phyloP scores from a whole-genome alignment of 1,140 invertebrate species.

The Cecropterus lyciades region DNA sequence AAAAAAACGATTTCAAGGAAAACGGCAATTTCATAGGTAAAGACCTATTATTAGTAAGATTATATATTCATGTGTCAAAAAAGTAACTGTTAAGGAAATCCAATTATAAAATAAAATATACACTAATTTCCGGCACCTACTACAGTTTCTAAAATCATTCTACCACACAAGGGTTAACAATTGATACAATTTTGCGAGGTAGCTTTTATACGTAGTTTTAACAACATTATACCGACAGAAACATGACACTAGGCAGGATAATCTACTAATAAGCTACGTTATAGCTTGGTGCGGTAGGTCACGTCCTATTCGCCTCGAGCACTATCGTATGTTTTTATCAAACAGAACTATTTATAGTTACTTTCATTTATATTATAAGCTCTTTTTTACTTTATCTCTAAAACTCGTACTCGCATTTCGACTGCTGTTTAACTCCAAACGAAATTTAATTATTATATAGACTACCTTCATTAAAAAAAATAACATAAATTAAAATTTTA shows the following conservation, averaged over 20 bases:
- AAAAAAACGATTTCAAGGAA: no score
- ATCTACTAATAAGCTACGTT: constrained; percentile 33
- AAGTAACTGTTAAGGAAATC: no score
- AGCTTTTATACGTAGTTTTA: constrained; percentile 22
- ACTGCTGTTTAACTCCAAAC: no score
- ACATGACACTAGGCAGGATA: constrained; percentile 32
- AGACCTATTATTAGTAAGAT: no score
- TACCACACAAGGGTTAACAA: not conserved
- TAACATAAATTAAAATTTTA: no score
- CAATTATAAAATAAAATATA: no score
- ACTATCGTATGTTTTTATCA: constrained; percentile 17
- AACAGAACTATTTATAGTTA: constrained; percentile 24
- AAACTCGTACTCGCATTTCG: no score
- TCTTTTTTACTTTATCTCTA: not conserved
- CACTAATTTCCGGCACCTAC: not conserved
- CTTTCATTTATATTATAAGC: not conserved
- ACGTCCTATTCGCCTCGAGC: constrained; percentile 20
- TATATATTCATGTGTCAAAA: no score
- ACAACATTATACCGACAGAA: constrained; percentile 30
- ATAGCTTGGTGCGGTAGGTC: constrained; percentile 28
- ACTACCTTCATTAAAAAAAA: no score
- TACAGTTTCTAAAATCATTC: not conserved
- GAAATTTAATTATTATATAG: no score
- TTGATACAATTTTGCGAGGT: constrained; percentile 1
- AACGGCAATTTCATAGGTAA: no score